Conservation (phyloP, 2,888 invertebrate species). For the Ischnura elegans region DNA sequence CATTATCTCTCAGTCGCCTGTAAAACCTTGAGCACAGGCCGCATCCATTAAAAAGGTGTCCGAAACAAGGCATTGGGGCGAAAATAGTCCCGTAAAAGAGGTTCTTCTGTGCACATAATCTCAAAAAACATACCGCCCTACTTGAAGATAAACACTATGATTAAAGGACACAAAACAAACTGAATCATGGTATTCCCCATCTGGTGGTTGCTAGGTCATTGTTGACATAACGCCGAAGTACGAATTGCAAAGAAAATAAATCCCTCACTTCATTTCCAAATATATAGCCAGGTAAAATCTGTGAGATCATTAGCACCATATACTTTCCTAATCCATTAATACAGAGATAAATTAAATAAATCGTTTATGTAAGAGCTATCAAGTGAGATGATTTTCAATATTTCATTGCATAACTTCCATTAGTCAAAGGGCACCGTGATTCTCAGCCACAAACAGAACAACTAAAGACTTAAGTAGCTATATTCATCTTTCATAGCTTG, state of each 20-base stretch:
- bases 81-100: background rate
- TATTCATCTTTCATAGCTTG: too few species aligned
- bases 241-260: background rate
- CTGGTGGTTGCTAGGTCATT: background rate
- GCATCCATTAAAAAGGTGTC: background rate
- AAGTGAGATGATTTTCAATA: too few species aligned
- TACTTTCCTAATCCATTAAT: too few species aligned
- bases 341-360: too few species aligned
- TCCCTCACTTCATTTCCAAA: too few species aligned
- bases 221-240: background rate
- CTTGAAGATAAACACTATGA: background rate
- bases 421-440: too few species aligned
- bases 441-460: too few species aligned
- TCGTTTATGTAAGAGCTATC: too few species aligned
- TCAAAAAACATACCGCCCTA: background rate
- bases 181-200: background rate
- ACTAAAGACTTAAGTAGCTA: too few species aligned
- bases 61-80: constrained; percentile 41
- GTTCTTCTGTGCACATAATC: background rate
- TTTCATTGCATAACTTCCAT: too few species aligned
- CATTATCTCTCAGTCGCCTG: background rate
- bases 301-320: too few species aligned
- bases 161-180: background rate
- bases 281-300: too few species aligned
- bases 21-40: background rate